Evolutionary conservation across 2,113 vertebrate species (phyloP).

Genomic region (Psophia crepitans): DNA sequence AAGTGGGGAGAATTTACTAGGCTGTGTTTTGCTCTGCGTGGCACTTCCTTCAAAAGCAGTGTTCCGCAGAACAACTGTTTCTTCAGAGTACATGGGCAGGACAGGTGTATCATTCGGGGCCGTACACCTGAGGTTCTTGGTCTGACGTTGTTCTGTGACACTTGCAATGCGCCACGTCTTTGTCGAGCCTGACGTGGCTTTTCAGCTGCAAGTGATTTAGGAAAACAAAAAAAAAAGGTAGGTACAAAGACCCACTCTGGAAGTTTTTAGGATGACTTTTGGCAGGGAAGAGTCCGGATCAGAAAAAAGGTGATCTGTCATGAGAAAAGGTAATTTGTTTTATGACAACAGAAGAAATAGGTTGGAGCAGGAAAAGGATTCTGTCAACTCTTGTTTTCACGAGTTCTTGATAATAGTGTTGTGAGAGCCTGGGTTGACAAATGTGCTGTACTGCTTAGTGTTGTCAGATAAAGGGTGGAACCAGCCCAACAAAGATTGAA

Average conservation of each 20-base stretch:
- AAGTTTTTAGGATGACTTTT: neutral
- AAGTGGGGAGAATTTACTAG: neutral
- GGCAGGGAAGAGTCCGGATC: neutral
- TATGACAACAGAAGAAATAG: neutral
- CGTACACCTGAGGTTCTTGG: neutral
- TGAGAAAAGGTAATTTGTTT: neutral
- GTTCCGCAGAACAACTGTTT: neutral
- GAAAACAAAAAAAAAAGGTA: neutral
- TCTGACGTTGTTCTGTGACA: neutral
- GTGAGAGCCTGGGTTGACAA: neutral
- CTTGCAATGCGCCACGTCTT: neutral
- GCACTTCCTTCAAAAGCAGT: neutral
- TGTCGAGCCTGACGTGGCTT: neutral
- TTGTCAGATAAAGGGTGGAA: neutral
- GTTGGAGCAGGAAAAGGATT: neutral
- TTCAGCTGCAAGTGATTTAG: neutral
- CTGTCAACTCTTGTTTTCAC: neutral
- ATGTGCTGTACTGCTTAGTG: rapidly evolving
- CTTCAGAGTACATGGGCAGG: too few relatives aligned
- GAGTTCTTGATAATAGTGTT: neutral
- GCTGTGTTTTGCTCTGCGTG: neutral
- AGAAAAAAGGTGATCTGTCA: neutral
- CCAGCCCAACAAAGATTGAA: neutral
- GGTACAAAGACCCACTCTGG: neutral
- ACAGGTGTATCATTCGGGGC: neutral